Evolutionary conservation across 2,113 vertebrate species (phyloP), one percentile per base, ranked within the genome.

Genomic region (Oenanthe melanoleuca): DNA sequence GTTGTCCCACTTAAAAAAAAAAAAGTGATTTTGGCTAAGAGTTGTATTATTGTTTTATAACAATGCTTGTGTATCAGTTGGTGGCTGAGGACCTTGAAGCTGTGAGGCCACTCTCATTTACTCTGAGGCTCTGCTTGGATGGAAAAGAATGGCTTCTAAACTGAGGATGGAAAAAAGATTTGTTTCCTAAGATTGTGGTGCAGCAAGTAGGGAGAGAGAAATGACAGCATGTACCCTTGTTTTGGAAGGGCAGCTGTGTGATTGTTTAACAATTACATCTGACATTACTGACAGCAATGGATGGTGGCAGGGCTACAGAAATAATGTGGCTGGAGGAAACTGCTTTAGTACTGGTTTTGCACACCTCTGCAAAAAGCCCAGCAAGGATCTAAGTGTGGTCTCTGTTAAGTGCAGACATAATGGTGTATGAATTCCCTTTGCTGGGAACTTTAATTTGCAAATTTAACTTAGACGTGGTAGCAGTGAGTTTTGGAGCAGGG

Each of bases 21-120:
- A 84, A 50, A 53, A 81, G 42, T 60, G 69, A 20, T 45, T 90
- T 93, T 97, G 95, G 94, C 95, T 61, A 28, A 59, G 75, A 11
- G 18, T 80, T 49, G 22, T 80, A 8, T 83, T 92, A 96, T 97
- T 97, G 95, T 96, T 96, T 63, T 93, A 10, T 56, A 96, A 96
- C 95, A 96, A 92, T 96, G 64, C 88, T 38, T 70, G 88, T 96
- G 71, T 93, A 65, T 96, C 79, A 42, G 79, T 94, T 52, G 86
- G 33, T 83, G 59, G 63, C 83, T 42, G 71, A 89, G 71, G 88
- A 94, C 93, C 92, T 96, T 94, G 93, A 73, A 85, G 52, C 37
- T 63, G 34, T 60, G 84, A 67, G 87, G 61, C 81, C 40, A 2
- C 13, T 81, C 73, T 85, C 57, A 6, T 72, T 72, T 92, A n/a